These are phyloP conservation scores for Paraplagusia blochii DNA, from an alignment of 2,113 vertebrate species.

Conservation along the genomic window DNA sequence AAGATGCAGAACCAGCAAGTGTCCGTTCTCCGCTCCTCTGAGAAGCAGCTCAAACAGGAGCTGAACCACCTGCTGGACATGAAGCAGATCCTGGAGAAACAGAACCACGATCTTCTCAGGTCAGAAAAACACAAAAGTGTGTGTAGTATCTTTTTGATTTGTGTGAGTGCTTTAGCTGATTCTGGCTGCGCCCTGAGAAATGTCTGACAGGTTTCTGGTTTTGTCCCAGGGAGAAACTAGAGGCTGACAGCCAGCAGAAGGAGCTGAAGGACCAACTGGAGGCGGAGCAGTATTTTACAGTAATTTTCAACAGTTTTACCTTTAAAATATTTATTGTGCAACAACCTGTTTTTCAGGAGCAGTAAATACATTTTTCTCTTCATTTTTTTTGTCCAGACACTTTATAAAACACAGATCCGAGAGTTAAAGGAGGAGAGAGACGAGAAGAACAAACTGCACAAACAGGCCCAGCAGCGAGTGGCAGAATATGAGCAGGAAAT, in stretches of 20 bases:
- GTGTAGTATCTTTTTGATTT: conserved; percentile 7
- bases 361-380: not conserved
- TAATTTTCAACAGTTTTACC: no score
- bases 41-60: conserved; percentile 95
- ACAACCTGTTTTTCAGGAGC: conserved; percentile 1
- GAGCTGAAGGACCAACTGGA: conserved; percentile 95
- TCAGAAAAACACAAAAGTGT: conserved; percentile 50
- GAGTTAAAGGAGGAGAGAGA: conserved; percentile 92
- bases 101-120: conserved; percentile 90
- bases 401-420: conserved; percentile 94
- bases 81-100: conserved; percentile 89
- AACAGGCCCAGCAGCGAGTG: conserved; percentile 84
- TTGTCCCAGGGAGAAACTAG: conserved; percentile 86
- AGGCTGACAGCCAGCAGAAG: conserved; percentile 89
- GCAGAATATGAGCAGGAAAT: conserved; percentile 90
- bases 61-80: conserved; percentile 91
- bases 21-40: conserved; percentile 84
- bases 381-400: conserved; percentile 77
- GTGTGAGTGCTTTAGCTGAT: conserved; percentile 31
- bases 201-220: conserved; percentile 56
- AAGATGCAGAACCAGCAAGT: conserved; percentile 91
- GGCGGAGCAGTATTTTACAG: conserved; percentile 94
- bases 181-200: conserved; percentile 9
- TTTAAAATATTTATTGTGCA: not conserved
- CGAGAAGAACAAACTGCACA: conserved; percentile 86